Conservation (phyloP, 2,888 invertebrate species). For the Lasius fuliginosus region DNA sequence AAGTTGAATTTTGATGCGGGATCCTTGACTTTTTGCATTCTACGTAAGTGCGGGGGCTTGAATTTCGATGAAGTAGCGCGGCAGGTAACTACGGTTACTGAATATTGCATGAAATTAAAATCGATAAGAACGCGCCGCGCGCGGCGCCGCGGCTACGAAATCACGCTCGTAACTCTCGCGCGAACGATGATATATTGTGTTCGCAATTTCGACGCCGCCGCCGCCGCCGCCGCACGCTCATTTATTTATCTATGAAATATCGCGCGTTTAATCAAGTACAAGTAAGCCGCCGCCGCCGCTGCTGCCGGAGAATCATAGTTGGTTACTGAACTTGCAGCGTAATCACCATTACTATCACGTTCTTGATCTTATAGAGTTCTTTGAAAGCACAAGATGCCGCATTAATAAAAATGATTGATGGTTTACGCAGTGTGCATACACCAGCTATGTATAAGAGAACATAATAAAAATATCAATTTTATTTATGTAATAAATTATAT, state of each 20-base stretch:
- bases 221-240: background rate
- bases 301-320: background rate
- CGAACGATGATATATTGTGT: conserved; percentile 32
- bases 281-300: conserved; percentile 1
- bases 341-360: background rate
- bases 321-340: background rate
- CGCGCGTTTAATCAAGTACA: conserved; percentile 27
- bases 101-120: conserved; percentile 71
- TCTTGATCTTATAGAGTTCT: background rate
- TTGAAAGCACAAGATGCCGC: background rate
- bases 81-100: conserved; percentile 66
- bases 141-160: conserved; percentile 43
- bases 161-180: conserved; percentile 30
- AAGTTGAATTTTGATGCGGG: conserved; percentile 50
- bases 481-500: background rate
- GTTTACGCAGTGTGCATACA: background rate
- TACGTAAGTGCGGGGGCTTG: conserved; percentile 35
- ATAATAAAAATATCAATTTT: background rate
- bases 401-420: background rate
- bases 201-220: conserved; percentile 8
- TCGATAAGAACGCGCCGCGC: conserved; percentile 68
- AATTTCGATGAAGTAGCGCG: conserved; percentile 55
- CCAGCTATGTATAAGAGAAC: background rate
- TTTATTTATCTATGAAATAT: conserved; percentile 48
- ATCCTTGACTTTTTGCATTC: conserved; percentile 39